Base-by-base conservation (phyloP, 2,888 invertebrate species). In the Cosmia pyralina region DNA sequence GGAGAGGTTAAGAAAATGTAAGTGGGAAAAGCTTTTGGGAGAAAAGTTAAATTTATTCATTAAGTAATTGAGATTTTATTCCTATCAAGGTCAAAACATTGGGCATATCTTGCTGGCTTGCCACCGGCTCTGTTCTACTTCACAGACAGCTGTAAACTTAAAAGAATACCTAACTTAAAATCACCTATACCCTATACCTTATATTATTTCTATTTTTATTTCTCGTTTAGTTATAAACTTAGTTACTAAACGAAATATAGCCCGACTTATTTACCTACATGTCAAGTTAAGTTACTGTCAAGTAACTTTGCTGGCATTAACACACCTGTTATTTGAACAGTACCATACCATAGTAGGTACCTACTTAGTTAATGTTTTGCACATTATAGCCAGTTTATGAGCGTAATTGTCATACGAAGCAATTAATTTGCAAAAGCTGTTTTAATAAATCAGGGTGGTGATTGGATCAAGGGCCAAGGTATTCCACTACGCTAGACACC, bases 1-100 rank as follows among this genome's bases (percentile, higher is more conserved):
- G 77, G 59, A 64, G 17, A 75, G 7, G 13, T 15, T 67, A 70
- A 52, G 38, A 76, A 72, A 60, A 77, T 67, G 86, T 86, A 82
- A 85, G 86, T 86, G 34, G 3, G 6, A 52, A 44, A n/a, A 52
- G 50, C 58, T 13, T 48, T 6, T 2, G 22, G 13, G 7, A 17
- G 5, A 57, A 48, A 59, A 3, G 0, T 28, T 48, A 3, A 10
- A 22, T 58, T 55, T 5, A 53, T 46, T 38, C 38, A 38, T 38
- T 75, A 22, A 0, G 4, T 48, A 19, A 48, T 44, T 19, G 1
- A n/a, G 4, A 22, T 19, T 79, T 72, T 46, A 50, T 19, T 50
- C 0, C 13, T n/a, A 59, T 38, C 13, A 17, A 53, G 53, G 48
- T 55, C 4, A 48, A 22, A 13, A 34, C n/a, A 53, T 34, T 15